These are phyloP conservation scores for Ammodytes dubius DNA, from an alignment of 2,113 vertebrate species.

Conservation along the genomic window DNA sequence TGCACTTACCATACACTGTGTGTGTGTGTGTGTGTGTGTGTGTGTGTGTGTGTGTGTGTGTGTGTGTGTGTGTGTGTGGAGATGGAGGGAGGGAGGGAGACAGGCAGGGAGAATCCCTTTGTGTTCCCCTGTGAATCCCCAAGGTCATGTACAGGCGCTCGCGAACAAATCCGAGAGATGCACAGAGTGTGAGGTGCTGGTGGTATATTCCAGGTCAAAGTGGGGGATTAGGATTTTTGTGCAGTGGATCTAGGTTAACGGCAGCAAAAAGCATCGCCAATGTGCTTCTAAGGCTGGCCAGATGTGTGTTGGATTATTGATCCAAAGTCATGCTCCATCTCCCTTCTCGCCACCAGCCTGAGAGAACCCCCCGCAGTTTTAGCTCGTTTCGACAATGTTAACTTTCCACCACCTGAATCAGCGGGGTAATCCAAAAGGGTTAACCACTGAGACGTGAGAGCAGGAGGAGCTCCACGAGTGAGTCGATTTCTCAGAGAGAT, in stretches of 20 bases:
- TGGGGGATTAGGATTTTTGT: slow-evolving; percentile 14
- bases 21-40: slow-evolving; percentile 45
- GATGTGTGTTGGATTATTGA: slow-evolving; percentile 76
- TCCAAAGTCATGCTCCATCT: slow-evolving; percentile 47
- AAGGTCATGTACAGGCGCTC: slow-evolving; percentile 55
- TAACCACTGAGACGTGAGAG: slow-evolving; percentile 45
- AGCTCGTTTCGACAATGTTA: slow-evolving; percentile 10
- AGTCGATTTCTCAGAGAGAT: slow-evolving; percentile 62
- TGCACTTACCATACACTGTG: slow-evolving; percentile 66
- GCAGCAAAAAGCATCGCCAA: slow-evolving; percentile 6
- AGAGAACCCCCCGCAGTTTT: not conserved
- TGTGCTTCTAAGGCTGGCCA: slow-evolving; percentile 25
- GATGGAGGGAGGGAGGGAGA: slow-evolving; percentile 41
- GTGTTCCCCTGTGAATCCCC: slow-evolving; percentile 56
- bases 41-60: slow-evolving; percentile 41
- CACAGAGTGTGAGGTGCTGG: slow-evolving; percentile 11
- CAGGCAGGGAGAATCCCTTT: slow-evolving; percentile 66
- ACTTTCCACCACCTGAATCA: slow-evolving; percentile 9
- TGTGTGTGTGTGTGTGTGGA: slow-evolving; percentile 34
- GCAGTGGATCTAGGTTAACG: slow-evolving; percentile 54
- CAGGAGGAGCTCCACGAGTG: slow-evolving; percentile 33
- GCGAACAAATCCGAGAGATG: slow-evolving; percentile 19
- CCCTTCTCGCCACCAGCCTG: slow-evolving; percentile 13
- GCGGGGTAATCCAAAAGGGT: slow-evolving; percentile 60
- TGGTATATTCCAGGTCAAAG: slow-evolving; percentile 33